Conservation (phyloP, 2,797 vertebrate genomes). For the Poeciliopsis presidionis region DNA sequence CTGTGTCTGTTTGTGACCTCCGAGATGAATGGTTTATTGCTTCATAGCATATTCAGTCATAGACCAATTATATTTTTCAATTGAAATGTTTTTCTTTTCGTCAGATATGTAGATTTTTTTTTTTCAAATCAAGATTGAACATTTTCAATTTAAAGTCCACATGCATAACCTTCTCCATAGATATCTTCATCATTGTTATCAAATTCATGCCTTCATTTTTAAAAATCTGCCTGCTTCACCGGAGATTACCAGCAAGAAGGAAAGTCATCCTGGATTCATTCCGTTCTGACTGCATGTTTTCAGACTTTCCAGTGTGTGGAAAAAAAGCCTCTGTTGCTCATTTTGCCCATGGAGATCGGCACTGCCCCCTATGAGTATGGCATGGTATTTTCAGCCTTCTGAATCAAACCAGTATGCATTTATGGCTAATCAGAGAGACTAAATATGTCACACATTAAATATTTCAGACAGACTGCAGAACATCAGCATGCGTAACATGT, state of each 20-base stretch:
- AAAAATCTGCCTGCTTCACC: too few species aligned
- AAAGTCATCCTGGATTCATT: too few species aligned
- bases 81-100: too few species aligned
- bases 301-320: background rate
- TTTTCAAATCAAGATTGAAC: too few species aligned
- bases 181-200: too few species aligned
- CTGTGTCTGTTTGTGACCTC: background rate
- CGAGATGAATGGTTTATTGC: background rate
- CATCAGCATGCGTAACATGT: background rate
- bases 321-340: background rate
- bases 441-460: background rate
- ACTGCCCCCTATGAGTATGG: background rate
- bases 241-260: too few species aligned
- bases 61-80: background rate
- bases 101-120: too few species aligned
- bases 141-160: too few species aligned
- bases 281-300: too few species aligned
- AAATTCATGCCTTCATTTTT: too few species aligned
- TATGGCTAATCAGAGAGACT: background rate
- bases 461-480: background rate
- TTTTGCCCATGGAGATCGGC: background rate
- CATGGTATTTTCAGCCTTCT: background rate
- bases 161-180: too few species aligned
- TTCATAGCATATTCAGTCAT: background rate
- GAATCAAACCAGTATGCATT: background rate